Conservation (phyloP, 2,797 vertebrate genomes). For the Peromyscus nudipes region DNA sequence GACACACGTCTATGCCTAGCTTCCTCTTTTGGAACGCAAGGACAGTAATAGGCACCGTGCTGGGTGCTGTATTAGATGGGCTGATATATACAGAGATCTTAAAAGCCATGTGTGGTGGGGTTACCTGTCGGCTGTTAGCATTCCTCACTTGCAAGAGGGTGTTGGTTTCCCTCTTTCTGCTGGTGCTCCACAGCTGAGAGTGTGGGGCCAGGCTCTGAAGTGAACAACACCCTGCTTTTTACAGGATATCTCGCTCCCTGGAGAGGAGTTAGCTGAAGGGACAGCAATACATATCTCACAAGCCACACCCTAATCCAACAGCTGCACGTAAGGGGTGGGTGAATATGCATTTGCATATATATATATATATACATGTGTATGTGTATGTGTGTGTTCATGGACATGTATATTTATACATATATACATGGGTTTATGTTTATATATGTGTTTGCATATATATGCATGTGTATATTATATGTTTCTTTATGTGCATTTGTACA, state of each 20-base stretch:
- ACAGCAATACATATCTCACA: background rate
- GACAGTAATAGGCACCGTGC: fast-evolving
- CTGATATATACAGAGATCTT: background rate
- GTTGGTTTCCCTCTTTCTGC: background rate
- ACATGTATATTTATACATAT: background rate
- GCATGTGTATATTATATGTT: background rate
- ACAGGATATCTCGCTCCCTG: background rate
- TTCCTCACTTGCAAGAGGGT: background rate
- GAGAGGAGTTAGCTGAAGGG: background rate
- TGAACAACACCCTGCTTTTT: background rate
- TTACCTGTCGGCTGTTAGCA: fast-evolving
- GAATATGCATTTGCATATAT: too few relatives aligned
- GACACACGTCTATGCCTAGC: background rate
- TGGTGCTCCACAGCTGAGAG: background rate
- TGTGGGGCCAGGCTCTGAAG: background rate
- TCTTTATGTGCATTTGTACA: background rate
- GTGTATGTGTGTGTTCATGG: background rate
- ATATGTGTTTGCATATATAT: background rate
- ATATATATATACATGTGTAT: background rate
- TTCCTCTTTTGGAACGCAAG: background rate
- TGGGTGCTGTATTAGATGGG: background rate
- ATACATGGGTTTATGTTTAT: too few relatives aligned
- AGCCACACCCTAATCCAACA: background rate
- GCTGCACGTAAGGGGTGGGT: fast-evolving
- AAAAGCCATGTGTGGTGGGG: background rate